These are phyloP conservation scores for Otis tarda DNA, from an alignment of 2,113 vertebrate genomes.

Conservation along the genomic window DNA sequence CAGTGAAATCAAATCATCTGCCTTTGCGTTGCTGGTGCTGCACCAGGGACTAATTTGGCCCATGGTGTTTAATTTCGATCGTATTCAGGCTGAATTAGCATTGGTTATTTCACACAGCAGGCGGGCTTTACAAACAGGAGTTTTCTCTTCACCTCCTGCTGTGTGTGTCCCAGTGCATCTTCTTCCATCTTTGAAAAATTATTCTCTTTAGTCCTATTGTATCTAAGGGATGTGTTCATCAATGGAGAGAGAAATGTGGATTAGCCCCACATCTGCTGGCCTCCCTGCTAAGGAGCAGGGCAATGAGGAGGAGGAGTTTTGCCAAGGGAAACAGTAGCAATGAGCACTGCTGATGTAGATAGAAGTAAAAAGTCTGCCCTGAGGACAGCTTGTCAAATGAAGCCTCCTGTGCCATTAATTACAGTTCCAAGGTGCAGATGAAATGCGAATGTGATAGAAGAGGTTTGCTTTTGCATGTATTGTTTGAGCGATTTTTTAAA, in stretches of 20 bases:
- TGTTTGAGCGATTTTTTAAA: constrained; percentile 2
- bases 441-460: constrained; percentile 36
- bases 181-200: constrained; percentile 23
- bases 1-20: constrained; percentile 4
- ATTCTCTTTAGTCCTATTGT: background rate
- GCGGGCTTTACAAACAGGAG: constrained; percentile 9
- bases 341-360: constrained; percentile 2
- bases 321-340: background rate
- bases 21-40: constrained; percentile 2
- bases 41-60: background rate
- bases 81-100: constrained; percentile 2
- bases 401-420: constrained; percentile 22
- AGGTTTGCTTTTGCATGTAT: constrained; percentile 13
- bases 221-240: constrained; percentile 16
- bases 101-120: constrained; percentile 30
- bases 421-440: constrained; percentile 35
- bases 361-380: constrained; percentile 51
- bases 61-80: background rate
- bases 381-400: constrained; percentile 3
- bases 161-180: background rate
- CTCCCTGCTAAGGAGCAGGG: rapidly evolving
- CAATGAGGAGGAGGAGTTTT: background rate
- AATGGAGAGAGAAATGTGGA: background rate
- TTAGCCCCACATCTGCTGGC: background rate
- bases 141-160: background rate